Evolutionary conservation across 2,797 vertebrate genomes (phyloP).

Genomic region (Periophthalmus magnuspinnatus): DNA sequence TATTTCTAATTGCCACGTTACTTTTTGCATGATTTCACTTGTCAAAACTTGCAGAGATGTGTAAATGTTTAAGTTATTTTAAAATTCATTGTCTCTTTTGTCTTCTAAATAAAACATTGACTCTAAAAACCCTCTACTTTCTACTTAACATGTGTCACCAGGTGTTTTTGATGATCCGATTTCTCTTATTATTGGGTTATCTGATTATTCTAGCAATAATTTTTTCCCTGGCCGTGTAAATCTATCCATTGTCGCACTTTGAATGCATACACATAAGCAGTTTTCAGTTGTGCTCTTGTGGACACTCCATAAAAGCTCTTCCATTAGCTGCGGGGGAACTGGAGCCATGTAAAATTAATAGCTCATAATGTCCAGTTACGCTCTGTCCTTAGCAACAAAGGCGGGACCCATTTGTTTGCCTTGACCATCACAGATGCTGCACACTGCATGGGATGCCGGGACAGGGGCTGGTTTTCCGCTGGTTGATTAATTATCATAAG

Average conservation of each 20-base stretch:
- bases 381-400: slow-evolving; percentile 78
- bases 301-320: slow-evolving; percentile 48
- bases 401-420: slow-evolving; percentile 81
- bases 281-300: slow-evolving; percentile 35
- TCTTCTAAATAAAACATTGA: no score
- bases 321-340: slow-evolving; percentile 71
- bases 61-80: no score
- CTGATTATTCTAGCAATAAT: no score
- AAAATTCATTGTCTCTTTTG: no score
- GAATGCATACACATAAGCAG: slow-evolving; percentile 5
- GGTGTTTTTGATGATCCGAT: no score
- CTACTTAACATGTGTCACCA: no score
- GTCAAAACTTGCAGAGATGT: no score
- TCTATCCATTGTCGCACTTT: slow-evolving; percentile 5
- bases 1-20: no score
- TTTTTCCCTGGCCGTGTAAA: no score
- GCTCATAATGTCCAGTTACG: slow-evolving; percentile 76
- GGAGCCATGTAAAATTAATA: slow-evolving; percentile 79
- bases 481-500: slow-evolving; percentile 90
- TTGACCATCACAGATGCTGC: slow-evolving; percentile 79
- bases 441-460: slow-evolving; percentile 76
- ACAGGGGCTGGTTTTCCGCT: slow-evolving; percentile 77
- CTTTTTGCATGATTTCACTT: no score
- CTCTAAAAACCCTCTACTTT: no score
- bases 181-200: no score